Base-by-base conservation (phyloP, 2,888 invertebrate genomes). In the Stenichneumon culpator region DNA sequence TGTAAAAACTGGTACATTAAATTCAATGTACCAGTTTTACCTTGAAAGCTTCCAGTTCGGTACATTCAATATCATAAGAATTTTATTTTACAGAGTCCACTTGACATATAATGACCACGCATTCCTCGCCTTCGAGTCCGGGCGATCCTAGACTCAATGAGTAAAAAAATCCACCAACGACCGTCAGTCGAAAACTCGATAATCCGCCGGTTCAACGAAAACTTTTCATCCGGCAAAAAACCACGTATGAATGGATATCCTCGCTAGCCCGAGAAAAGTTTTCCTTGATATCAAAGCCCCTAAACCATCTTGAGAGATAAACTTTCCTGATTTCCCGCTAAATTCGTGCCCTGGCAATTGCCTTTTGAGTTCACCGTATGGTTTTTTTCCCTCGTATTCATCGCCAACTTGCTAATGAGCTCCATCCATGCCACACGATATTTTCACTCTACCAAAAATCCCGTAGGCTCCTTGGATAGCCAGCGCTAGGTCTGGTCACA, bases 401-500 rank as follows among this genome's bases (percentile, higher is more conserved):
- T 60, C 60, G 25, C 60, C 16, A 11, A 50, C 7, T 65, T 47
- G 74, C 47, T 63, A 72, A 74, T 63, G 74, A 74, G 60, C 47
- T 22, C 28, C 9, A 16, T 32, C 0, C 19, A 0, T 47, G 47
- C 11, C 47, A 47, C 47, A 60, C 44, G 60, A 3, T n/a, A 32
- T 47, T 75, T 75, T 50, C n/a, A 36, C 39, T 32, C 25, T n/a
- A 25, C 25, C 28, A 9, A 47, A 75, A 32, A n/a, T n/a, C 16
- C 19, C 19, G 63, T 52, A 22, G 19, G 50, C 19, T n/a, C 11
- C 19, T 32, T 4, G n/a, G 52, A 32, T 16, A 50, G 52, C 2
- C 5, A 6, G 28, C n/a, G 14, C 6, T 52, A 52, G 52, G 16
- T 19, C 57, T 11, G 84, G 67, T 80, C 54, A 79, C 83, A 70